Base-by-base conservation (phyloP, 1,140 invertebrate genomes). In the Tetraneura akinire region DNA sequence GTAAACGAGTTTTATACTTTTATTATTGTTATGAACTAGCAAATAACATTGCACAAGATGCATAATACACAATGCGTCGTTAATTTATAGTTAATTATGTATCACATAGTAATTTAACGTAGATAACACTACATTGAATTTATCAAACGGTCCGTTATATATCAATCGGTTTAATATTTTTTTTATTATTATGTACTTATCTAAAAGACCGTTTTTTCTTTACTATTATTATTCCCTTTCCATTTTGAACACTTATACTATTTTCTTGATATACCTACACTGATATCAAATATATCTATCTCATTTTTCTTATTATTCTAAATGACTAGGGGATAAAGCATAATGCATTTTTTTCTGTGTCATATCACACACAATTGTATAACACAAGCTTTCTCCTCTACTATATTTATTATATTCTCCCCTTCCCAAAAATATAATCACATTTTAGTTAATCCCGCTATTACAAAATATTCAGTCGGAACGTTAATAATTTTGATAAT, bases 291-390 rank as follows among this genome's bases (percentile, higher is more conserved):
- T 47, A 14, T 26, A 16, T 45, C n/a, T 62, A 55, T 37, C 45
- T 62, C 49, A 16, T 37, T 62, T 16, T 57, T 78, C 37, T 62
- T 57, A 57, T 57, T 57, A 57, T 42, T 57, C 29, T 21, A 76
- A 57, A 57, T 57, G 51, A 57, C 51, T 57, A 0, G 11, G 51
- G 26, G 29, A 76, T 37, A 37, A 57, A 76, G 51, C 11, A 23
- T 23, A 26, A 37, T 23, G 16, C 49, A 1, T 32, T 55, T 55
- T 37, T 21, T 10, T 64, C n/a, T 37, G 10, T 37, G 11, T 1
- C 9, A 21, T 42, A 64, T 37, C 57, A 29, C 18, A 21, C 18
- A 21, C 32, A 37, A 37, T 64, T 37, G n/a, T 42, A 21, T 62
- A 32, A 32, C 8, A n/a, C 8, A 62, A 18, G 29, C 60, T 62